Percentiles rank a stretch among this genome's conserved stretches.
These are phyloP conservation scores for Tricholaema leucomelas DNA, from an alignment of 2,113 vertebrate genomes.

Conservation along the genomic window DNA sequence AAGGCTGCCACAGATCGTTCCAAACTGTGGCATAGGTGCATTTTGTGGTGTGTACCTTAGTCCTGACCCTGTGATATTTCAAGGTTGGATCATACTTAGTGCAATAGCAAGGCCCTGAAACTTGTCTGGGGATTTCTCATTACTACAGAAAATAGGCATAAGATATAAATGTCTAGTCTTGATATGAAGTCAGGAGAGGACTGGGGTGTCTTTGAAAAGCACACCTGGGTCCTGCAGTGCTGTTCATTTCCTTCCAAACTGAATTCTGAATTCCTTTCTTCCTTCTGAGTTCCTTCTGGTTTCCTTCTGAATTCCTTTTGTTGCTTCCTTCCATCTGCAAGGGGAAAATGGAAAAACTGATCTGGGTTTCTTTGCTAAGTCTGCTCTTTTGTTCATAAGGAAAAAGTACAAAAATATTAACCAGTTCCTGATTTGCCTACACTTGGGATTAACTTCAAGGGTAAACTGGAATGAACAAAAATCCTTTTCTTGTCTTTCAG, in stretches of 20 bases:
- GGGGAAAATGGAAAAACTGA: neutral
- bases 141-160: neutral
- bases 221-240: neutral
- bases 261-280: too few species aligned
- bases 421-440: neutral
- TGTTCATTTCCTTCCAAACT: too few species aligned
- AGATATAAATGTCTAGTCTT: neutral
- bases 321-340: neutral
- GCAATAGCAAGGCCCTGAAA: neutral
- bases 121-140: neutral
- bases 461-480: neutral
- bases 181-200: neutral
- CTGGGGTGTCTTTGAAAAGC: neutral
- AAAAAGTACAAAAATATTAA: neutral
- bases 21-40: neutral
- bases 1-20: neutral
- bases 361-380: neutral
- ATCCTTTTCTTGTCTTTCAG: neutral
- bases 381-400: neutral
- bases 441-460: neutral
- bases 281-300: too few species aligned
- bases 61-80: neutral
- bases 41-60: neutral
- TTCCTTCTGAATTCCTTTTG: too few species aligned
- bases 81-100: neutral